Evolutionary conservation across 2,888 invertebrate species (phyloP).

Genomic region (Drosophila nigricruria): DNA sequence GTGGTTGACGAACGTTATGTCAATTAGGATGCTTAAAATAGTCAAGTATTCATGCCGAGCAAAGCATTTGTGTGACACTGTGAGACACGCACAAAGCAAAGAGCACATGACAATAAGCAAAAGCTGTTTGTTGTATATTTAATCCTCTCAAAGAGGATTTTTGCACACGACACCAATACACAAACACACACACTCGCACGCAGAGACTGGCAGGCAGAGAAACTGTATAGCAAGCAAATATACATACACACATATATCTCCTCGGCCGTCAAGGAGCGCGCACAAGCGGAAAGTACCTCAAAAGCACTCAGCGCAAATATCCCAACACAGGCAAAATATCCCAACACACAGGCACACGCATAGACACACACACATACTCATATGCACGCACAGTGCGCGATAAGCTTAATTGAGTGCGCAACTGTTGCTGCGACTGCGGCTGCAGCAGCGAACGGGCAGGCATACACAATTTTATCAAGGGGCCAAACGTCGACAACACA

Average conservation of each 20-base stretch:
- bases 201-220: constrained; percentile 34
- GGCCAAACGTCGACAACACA: constrained; percentile 61
- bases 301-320: constrained; percentile 69
- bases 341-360: constrained; percentile 47
- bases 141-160: constrained; percentile 82
- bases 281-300: constrained; percentile 75
- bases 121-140: constrained; percentile 72
- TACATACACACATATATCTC: constrained; percentile 19
- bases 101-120: constrained; percentile 63
- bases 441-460: constrained; percentile 40
- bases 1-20: constrained; percentile 34
- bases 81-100: constrained; percentile 59
- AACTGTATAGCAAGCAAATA: constrained; percentile 52
- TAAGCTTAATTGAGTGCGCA: constrained; percentile 78
- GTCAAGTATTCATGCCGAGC: constrained; percentile 15
- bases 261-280: constrained; percentile 65
- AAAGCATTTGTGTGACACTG: constrained; percentile 54
- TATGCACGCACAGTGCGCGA: constrained; percentile 66
- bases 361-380: constrained; percentile 11
- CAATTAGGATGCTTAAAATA: constrained; percentile 51
- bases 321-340: constrained; percentile 58
- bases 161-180: constrained; percentile 77
- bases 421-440: constrained; percentile 39
- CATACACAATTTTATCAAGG: constrained; percentile 71
- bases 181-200: constrained; percentile 6